Percentiles rank a stretch among this genome's conserved stretches.
Evolutionary conservation across 53 echinoderm and acorn worm genomes (phyloP).

Genomic region (Arbacia lixula): DNA sequence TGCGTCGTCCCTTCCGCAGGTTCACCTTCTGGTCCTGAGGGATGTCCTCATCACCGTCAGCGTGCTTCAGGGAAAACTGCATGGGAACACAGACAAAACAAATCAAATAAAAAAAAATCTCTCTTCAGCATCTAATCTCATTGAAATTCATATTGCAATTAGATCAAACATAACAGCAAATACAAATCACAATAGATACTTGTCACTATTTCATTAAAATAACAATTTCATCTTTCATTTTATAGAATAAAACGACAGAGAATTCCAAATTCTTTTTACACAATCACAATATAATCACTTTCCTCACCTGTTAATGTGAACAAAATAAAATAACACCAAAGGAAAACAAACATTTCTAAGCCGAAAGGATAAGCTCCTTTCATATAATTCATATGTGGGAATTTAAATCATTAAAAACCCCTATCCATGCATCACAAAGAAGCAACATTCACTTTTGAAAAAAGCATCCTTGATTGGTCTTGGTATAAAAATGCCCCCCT

Average conservation of each 20-base stretch:
- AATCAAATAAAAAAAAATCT: background rate
- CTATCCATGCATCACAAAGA: too few relatives aligned
- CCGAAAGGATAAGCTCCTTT: too few relatives aligned
- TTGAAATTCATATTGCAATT: background rate
- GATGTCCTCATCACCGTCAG: slow-evolving; percentile 98
- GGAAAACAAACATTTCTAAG: too few relatives aligned
- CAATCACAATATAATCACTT: background rate
- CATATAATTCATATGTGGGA: too few relatives aligned
- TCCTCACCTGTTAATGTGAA: background rate
- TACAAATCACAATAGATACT: background rate
- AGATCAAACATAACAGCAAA: too few relatives aligned
- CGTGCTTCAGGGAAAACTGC: slow-evolving; percentile 91
- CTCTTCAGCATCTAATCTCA: too few relatives aligned
- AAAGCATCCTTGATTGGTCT: too few relatives aligned
- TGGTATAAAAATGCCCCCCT: too few relatives aligned
- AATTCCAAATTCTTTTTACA: too few relatives aligned
- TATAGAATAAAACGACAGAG: background rate
- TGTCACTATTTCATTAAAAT: background rate
- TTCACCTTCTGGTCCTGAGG: slow-evolving; percentile 78
- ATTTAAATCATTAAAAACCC: too few relatives aligned
- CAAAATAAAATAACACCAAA: too few relatives aligned
- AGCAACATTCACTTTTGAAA: too few relatives aligned
- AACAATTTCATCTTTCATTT: background rate
- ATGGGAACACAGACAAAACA: background rate
- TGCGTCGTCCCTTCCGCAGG: slow-evolving; percentile 85